A percentile compares a stretch with the other conserved stretches of the same genome.
Evolutionary conservation across 1,140 invertebrate genomes (phyloP).

Genomic region (Nebria ingens): DNA sequence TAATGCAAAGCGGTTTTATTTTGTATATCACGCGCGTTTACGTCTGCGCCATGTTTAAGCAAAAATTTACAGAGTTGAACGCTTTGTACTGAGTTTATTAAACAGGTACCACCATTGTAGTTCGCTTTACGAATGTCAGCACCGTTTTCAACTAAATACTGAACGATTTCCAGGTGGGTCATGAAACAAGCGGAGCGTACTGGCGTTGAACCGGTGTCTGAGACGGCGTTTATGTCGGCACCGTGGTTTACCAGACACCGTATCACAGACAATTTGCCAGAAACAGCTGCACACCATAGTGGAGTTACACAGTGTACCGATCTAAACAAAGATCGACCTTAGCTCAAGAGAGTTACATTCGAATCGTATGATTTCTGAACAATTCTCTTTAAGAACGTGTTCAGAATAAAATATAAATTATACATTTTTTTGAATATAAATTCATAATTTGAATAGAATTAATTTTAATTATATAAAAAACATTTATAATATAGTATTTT

Average conservation of each 20-base stretch:
- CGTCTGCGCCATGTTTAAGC: constrained; percentile 62
- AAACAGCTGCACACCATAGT: constrained; percentile 87
- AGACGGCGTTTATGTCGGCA: constrained; percentile 74
- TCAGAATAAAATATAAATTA: too few relatives aligned
- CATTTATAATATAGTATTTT: too few relatives aligned
- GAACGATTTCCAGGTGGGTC: constrained; percentile 76
- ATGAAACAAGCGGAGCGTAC: constrained; percentile 88
- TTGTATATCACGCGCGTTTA: constrained; percentile 83
- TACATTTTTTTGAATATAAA: too few relatives aligned
- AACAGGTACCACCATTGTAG: constrained; percentile 85
- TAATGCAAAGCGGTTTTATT: constrained; percentile 89
- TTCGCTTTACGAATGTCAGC: constrained; percentile 81
- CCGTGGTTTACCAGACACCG: constrained; percentile 67
- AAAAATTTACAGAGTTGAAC: constrained; percentile 71
- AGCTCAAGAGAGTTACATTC: too few relatives aligned
- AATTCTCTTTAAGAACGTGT: too few relatives aligned
- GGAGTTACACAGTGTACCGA: constrained; percentile 77
- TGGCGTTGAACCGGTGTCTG: constrained; percentile 80
- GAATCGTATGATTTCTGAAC: too few relatives aligned
- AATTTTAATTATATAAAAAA: too few relatives aligned
- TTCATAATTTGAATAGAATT: too few relatives aligned
- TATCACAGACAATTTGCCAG: constrained; percentile 69
- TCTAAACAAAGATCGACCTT: too few relatives aligned
- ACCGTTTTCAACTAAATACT: constrained; percentile 69
- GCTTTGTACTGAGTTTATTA: constrained; percentile 89